Base-by-base conservation (phyloP, 2,113 vertebrate species). In the Cryptoleucopteryx plumbea region DNA sequence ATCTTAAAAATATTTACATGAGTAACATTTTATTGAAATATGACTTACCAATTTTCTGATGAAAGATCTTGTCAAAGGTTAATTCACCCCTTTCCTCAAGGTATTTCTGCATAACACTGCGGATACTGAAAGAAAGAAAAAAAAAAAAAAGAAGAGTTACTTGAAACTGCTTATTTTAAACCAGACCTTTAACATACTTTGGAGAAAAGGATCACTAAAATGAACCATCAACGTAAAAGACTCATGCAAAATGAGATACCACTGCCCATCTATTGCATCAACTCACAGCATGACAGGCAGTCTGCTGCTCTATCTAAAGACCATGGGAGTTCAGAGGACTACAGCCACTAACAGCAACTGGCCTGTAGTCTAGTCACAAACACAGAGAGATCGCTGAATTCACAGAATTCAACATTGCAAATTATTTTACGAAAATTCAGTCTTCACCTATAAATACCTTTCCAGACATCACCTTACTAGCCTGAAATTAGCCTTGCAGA, bases 41-140 rank as follows among this genome's bases (percentile, higher is more conserved):
- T 0, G 9, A 98, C 99, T 99, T 93, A 99, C 99, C 99, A 32
- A 99, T 99, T 97, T 98, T 99, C 98, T 99, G 99, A 96, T 99
- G 98, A 98, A 99, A 99, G 93, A 99, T 99, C 98, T 99, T 99
- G 98, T 99, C 99, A 4, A 99, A 99, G 52, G 99, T 98, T 87
- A 99, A 97, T 96, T 99, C 99, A 29, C 99, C 98, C 96, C 99
- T 98, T 75, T 99, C 99, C 95, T 99, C 98, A 8, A 99, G 98
- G 95, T 99, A 99, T 95, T 99, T 99, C 98, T 99, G 99, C 99
- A 99, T 99, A 94, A 99, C 99, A 16, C 99, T 99, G 96, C 99
- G 99, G 97, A 99, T 99, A 50, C 99, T 99, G 97, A 22, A 82
- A 97, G 95, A 81, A 97, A 70, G 66, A 86, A 43, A 40, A 68